phyloP scores from a whole-genome alignment of 2,797 vertebrate genomes.

The Epinephelus awoara region DNA sequence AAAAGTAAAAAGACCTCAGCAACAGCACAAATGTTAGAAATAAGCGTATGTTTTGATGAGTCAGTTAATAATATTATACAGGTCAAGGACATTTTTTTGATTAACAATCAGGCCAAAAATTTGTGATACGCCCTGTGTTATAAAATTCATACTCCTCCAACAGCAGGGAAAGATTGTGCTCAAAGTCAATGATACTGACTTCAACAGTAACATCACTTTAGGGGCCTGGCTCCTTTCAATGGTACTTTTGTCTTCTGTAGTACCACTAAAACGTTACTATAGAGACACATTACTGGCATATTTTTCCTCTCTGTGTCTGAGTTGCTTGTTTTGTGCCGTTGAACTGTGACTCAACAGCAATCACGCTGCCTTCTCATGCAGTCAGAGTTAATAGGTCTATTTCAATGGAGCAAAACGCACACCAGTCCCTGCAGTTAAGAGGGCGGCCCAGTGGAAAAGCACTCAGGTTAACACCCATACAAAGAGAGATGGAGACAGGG shows the following conservation, averaged over 20 bases:
- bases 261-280: background rate
- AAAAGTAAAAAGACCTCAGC: background rate
- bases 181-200: background rate
- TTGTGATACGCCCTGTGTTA: background rate
- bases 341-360: conserved; percentile 56
- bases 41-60: background rate
- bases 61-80: background rate
- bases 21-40: background rate
- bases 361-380: conserved; percentile 30
- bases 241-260: conserved; percentile 2
- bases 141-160: conserved; percentile 18
- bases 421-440: conserved; percentile 59
- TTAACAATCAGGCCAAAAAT: too few relatives aligned
- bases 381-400: conserved; percentile 52
- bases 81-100: background rate
- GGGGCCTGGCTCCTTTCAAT: conserved; percentile 1
- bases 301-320: conserved; percentile 10
- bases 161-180: background rate
- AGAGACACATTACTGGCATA: conserved; percentile 18
- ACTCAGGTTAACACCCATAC: conserved; percentile 60
- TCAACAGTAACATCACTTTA: background rate
- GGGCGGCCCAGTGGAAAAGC: conserved; percentile 57
- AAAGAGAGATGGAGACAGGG: conserved; percentile 13
- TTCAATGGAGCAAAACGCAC: conserved; percentile 42
- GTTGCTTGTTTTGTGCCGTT: conserved; percentile 43